Conservation (phyloP, 2,888 invertebrate genomes). For the Celastrina argiolus region DNA sequence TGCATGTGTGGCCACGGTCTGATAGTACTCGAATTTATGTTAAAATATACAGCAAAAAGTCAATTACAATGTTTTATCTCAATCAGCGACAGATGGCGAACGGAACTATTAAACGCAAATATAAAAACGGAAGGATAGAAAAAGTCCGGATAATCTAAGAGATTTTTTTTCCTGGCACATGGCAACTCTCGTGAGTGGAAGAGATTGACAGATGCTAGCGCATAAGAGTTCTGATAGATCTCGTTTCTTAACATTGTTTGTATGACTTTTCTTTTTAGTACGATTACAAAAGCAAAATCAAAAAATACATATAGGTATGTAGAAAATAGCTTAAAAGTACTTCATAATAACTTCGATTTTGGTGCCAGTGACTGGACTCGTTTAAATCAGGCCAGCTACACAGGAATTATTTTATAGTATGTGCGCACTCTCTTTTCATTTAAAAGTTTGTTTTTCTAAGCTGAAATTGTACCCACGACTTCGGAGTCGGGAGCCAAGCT, state of each 20-base stretch:
- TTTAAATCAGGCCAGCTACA: too few species aligned
- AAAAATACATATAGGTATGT: too few species aligned
- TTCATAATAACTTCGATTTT: too few species aligned
- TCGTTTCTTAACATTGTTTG: background rate
- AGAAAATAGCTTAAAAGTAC: too few species aligned
- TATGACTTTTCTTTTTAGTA: background rate
- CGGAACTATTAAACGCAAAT: constrained; percentile 13
- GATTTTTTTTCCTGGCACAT: background rate
- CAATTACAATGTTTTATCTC: constrained; percentile 11
- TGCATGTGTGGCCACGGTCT: constrained; percentile 10
- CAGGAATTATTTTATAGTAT: too few species aligned
- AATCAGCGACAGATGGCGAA: constrained; percentile 19
- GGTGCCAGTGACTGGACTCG: too few species aligned
- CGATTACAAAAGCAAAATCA: background rate
- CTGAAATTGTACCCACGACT: too few species aligned
- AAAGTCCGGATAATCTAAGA: background rate
- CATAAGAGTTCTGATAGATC: background rate
- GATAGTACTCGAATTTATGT: background rate
- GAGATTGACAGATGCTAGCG: constrained; percentile 6
- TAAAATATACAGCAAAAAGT: constrained; percentile 1
- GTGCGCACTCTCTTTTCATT: too few species aligned
- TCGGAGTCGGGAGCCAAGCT: too few species aligned
- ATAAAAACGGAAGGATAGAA: constrained; percentile 16
- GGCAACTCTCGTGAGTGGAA: background rate
- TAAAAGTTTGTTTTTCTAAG: too few species aligned